Percentiles rank a stretch among this genome's conserved stretches.
phyloP scores from a whole-genome alignment of 2,113 vertebrate genomes.

The Trematomus loennbergii region DNA sequence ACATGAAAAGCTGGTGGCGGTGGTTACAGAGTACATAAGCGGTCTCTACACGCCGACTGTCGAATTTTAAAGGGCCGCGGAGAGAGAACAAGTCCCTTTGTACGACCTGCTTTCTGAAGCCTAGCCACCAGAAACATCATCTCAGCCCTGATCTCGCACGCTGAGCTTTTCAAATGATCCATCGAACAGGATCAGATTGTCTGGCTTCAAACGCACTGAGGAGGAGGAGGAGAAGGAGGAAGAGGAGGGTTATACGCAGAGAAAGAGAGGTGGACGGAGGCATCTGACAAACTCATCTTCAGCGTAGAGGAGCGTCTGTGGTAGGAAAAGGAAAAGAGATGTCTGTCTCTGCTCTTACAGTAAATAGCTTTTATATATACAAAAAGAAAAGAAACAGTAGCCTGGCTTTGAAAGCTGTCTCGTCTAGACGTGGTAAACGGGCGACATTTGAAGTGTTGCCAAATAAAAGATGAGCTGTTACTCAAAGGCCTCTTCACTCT shows the following conservation, averaged over 20 bases:
- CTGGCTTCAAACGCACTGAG: constrained; percentile 62
- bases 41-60: constrained; percentile 46
- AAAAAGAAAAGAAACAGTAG: constrained; percentile 28
- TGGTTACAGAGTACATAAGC: constrained; percentile 46
- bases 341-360: constrained; percentile 76
- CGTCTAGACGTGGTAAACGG: constrained; percentile 79
- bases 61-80: constrained; percentile 45
- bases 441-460: constrained; percentile 75
- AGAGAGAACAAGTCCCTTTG: constrained; percentile 51
- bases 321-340: constrained; percentile 78
- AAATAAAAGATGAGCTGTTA: constrained; percentile 77
- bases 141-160: constrained; percentile 56
- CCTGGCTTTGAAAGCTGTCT: constrained; percentile 69
- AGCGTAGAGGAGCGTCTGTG: constrained; percentile 63
- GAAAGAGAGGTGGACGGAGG: constrained; percentile 65
- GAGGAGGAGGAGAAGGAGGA: constrained; percentile 46
- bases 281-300: constrained; percentile 80
- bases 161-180: constrained; percentile 68
- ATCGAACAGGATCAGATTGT: constrained; percentile 72
- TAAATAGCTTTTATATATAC: constrained; percentile 78
- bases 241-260: constrained; percentile 41
- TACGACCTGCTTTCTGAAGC: constrained; percentile 53
- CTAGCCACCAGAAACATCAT: constrained; percentile 35
- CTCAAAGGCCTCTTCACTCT: constrained; percentile 68
- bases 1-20: constrained; percentile 50